Conservation (phyloP, 2,113 vertebrate species). For the Empidonax alnorum region DNA sequence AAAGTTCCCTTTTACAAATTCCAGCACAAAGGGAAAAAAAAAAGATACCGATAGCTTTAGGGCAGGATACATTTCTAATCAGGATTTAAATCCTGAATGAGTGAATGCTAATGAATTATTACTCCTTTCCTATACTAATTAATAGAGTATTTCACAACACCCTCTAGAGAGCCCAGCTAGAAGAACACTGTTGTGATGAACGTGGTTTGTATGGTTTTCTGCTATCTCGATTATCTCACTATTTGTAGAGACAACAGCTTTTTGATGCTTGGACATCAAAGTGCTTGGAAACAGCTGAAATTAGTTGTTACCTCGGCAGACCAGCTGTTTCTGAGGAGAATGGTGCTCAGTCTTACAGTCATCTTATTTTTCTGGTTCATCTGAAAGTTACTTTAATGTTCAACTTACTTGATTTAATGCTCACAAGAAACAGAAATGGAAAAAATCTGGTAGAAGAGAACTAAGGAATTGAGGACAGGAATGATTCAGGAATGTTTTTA, state of each 20-base stretch:
- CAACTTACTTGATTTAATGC: slow-evolving; percentile 30
- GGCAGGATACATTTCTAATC: slow-evolving; percentile 16
- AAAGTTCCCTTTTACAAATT: not conserved
- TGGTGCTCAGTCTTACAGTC: not conserved
- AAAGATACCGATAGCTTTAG: not conserved
- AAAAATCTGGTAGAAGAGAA: not conserved
- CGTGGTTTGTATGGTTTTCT: not conserved
- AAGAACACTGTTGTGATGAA: not conserved
- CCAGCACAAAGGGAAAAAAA: not conserved
- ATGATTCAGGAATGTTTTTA: not conserved
- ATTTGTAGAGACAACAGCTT: not conserved
- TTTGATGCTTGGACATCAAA: slow-evolving; percentile 22
- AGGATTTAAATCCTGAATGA: slow-evolving; percentile 29
- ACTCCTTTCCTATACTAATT: slow-evolving; percentile 17
- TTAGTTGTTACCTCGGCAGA: not conserved
- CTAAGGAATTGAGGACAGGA: not conserved
- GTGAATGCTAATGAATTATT: slow-evolving; percentile 41
- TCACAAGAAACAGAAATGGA: not conserved
- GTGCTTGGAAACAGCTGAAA: slow-evolving; percentile 31
- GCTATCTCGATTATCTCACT: not conserved
- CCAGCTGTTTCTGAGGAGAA: not conserved
- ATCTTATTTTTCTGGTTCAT: slow-evolving; percentile 23
- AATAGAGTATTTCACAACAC: slow-evolving; percentile 11
- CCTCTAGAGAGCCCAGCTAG: not conserved
- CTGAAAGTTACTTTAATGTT: slow-evolving; percentile 32